Base-by-base conservation (phyloP, 2,113 vertebrate species). In the Catagonus wagneri region DNA sequence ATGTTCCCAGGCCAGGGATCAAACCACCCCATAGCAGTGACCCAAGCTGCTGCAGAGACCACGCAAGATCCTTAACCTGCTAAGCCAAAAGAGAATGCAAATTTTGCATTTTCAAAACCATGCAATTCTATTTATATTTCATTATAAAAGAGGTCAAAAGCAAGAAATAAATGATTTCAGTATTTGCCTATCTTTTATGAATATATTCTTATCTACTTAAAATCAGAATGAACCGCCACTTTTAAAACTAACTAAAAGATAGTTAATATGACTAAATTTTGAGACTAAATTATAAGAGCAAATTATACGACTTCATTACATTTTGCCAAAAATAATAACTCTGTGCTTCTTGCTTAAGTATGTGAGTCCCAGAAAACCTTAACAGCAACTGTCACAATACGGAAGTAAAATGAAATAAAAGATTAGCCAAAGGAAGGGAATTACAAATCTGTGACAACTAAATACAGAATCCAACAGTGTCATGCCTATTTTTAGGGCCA, bases 291-390 rank as follows among this genome's bases (percentile, higher is more conserved):
- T 86, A 44, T 71, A 25, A 44, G 44, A 44, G 44, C 44, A 44
- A 44, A 44, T 44, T 44, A 44, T 8, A 92, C 2, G 32, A 72
- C 27, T 68, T 90, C 3, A 56, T 85, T 34, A 83, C 10, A 78
- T 88, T 97, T 97, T 80, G 39, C 69, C 58, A 92, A 79, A 91
- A 79, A 78, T 69, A 90, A 83, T 4, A 61, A 71, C 32, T 94
- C 22, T 63, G 6, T 94, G 27, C 32, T 11, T 88, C 69, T 83
- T 80, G 27, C 34, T 93, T 54, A 94, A 93, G 65, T 74, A 65
- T 15, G 12, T 39, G 22, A 88, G 29, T 34, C 61, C 50, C 54
- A 34, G 84, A 96, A 79, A 89, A 95, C 78, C 78, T 89, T 94
- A 93, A 84, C n/a, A 22, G 12, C 20, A 79, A 44, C 56, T 16